Evolutionary conservation across 1,140 invertebrate genomes (phyloP), one percentile per base, ranked within the genome.

Genomic region (Holcopasites calliopsidis): DNA sequence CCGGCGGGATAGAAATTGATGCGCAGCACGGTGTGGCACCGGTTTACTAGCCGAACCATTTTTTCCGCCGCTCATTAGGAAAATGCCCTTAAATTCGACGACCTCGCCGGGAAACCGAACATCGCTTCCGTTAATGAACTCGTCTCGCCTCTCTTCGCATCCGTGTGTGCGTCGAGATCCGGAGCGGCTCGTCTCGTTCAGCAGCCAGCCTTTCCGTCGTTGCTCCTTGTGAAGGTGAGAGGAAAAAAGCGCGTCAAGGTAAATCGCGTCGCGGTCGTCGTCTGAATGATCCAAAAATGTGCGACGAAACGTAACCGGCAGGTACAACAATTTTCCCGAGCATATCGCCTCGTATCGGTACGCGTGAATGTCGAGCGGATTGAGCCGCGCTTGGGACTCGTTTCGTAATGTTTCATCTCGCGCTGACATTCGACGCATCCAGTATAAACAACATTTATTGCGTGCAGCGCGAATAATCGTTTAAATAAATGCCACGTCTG

Each of bases 361-460:
- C 54, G 42, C 54, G 18, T 3, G 47, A 21, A 28, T 31, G 8
- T 7, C n/a, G n/a, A n/a, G n/a, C n/a, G n/a, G n/a, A n/a, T n/a
- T n/a, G n/a, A n/a, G n/a, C n/a, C n/a, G n/a, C n/a, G n/a, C n/a
- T n/a, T n/a, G n/a, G n/a, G n/a, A n/a, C n/a, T n/a, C 50, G 35
- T 77, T 77, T 80, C 52, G 42, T 38, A 74, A 82, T 38, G 42
- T 26, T 35, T 38, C 58, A 23, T 49, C 50, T 16, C 21, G 18
- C 49, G n/a, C 35, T 83, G 79, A 79, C 76, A 82, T 83, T 83
- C 79, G 64, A 81, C 65, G 75, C 66, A 75, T 82, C 42, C 62
- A 62, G 23, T 66, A 72, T 77, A 73, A 71, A 83, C 57, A 83
- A 82, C 70, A 60, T 71, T 83, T 33, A 50, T 57, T 55, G 60